Base-by-base conservation (phyloP, 2,113 vertebrate genomes). In the Leuciscus idus region DNA sequence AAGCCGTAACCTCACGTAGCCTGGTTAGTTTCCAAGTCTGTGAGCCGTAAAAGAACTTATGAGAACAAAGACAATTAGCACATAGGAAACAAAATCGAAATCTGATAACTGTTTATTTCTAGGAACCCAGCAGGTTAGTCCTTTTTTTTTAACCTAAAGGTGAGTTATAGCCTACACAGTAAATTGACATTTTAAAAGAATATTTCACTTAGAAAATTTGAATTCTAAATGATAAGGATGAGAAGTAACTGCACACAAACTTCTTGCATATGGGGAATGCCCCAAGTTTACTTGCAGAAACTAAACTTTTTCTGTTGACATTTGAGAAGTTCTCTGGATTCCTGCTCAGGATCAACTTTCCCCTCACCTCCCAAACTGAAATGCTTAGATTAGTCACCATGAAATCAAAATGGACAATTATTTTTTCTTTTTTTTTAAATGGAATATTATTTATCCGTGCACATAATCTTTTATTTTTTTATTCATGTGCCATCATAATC, bases 1-100 rank as follows among this genome's bases (percentile, higher is more conserved):
- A 26, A 74, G 23, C 72, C 39, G 8, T 74, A 74, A 74, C 72
- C 55, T n/a, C 11, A 33, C 4, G 6, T 8, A 80, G 21, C 77
- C 30, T 61, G 19, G 21, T 57, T 79, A 7, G 52, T 61, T 39
- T 39, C 33, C 19, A n/a, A n/a, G 26, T 55, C 28, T 33, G 30
- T 13, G 76, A 59, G 30, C 30, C 19, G 1, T 33, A 78, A 39
- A 23, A 61, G 4, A 74, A 12, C 11, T 26, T 48, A 17, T 0
- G 1, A 61, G 36, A 80, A 80, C 57, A 62, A 80, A 80, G 55
- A 39, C 23, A 80, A 33, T 80, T 61, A 9, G 61, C 50, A 36
- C 76, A 52, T n/a, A 59, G 33, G 33, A 62, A 62, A 61, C 77
- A 17, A 43, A 80, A 79, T 43, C 77, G 26, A 36, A 78, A 30